phyloP scores from a whole-genome alignment of 2,888 invertebrate species.

The Oscheius onirici region DNA sequence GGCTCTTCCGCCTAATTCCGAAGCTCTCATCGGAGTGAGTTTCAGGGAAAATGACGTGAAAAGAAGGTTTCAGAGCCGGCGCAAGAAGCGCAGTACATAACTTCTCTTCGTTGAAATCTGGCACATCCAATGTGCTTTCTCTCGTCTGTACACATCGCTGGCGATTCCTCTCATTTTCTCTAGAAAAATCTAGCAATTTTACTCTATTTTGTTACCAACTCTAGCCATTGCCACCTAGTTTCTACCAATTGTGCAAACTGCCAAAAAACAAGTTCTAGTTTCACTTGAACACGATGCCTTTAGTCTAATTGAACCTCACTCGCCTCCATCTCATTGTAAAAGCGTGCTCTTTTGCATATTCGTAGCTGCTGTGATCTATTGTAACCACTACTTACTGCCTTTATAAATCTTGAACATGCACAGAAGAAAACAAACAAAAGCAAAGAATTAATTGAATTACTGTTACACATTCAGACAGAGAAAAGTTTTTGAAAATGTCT shows the following conservation, averaged over 20 bases:
- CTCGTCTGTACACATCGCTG: constrained; percentile 10
- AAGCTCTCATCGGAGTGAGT: constrained; percentile 42
- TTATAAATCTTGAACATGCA: too few species aligned
- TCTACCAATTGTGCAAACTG: constrained; percentile 3
- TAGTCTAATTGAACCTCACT: constrained; percentile 4
- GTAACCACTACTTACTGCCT: too few species aligned
- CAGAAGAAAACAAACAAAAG: too few species aligned
- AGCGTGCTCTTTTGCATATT: too few species aligned
- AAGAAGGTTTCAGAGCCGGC: constrained; percentile 16
- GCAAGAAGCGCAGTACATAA: constrained; percentile 26
- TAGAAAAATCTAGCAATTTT: neutral
- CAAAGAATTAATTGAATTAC: too few species aligned
- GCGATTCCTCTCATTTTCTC: constrained; percentile 5
- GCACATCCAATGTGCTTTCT: neutral
- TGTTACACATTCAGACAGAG: too few species aligned
- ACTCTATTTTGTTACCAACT: neutral
- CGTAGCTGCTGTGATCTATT: too few species aligned
- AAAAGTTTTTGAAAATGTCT: constrained; percentile 1
- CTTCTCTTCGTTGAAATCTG: neutral
- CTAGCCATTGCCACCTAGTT: constrained; percentile 2
- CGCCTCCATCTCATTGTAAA: neutral
- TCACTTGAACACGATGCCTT: constrained; percentile 3
- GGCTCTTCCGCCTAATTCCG: constrained; percentile 42
- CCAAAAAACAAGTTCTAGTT: neutral
- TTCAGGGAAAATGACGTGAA: too few species aligned